Percentiles rank a stretch among this genome's conserved stretches.
Conservation (phyloP, 92 coral and sea anemone species). For the Pocillopora meandrina region DNA sequence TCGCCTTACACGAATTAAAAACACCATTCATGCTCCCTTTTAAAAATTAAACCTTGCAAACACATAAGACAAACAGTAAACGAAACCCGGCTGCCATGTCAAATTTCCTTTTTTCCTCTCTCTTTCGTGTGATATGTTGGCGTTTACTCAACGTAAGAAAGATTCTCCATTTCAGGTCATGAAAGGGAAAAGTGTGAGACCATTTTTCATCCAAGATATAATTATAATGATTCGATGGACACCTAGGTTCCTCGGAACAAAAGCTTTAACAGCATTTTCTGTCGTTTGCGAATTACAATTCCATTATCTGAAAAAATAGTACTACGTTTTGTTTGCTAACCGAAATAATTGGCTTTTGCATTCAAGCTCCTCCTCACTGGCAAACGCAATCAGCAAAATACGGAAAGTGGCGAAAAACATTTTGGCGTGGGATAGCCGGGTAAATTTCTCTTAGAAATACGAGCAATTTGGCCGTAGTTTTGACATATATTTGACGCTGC, state of each 20-base stretch:
- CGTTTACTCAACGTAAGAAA: conserved; percentile 20
- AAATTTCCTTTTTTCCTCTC: conserved; percentile 42
- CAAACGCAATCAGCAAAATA: conserved; percentile 16
- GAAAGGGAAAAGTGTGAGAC: conserved; percentile 14
- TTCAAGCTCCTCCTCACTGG: conserved; percentile 42
- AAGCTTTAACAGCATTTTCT: conserved; percentile 67
- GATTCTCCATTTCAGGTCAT: conserved; percentile 5
- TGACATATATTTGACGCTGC: conserved; percentile 6
- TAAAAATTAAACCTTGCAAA: conserved; percentile 91
- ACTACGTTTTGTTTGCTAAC: conserved; percentile 87
- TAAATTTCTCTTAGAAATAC: background rate
- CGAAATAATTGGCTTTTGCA: conserved; percentile 75
- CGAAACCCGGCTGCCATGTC: conserved; percentile 46
- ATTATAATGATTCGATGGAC: conserved; percentile 50
- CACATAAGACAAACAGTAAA: conserved; percentile 77
- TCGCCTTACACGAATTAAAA: conserved; percentile 54
- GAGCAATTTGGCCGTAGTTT: conserved; percentile 12
- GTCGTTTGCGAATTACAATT: conserved; percentile 78
- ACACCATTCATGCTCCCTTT: conserved; percentile 75
- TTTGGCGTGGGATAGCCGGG: conserved; percentile 18
- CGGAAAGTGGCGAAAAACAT: conserved; percentile 15
- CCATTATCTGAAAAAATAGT: conserved; percentile 78
- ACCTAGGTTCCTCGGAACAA: conserved; percentile 65
- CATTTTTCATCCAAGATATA: conserved; percentile 52
- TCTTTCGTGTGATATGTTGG: conserved; percentile 24